Evolutionary conservation across 2,113 vertebrate species (phyloP).

Genomic region (Balaeniceps rex): DNA sequence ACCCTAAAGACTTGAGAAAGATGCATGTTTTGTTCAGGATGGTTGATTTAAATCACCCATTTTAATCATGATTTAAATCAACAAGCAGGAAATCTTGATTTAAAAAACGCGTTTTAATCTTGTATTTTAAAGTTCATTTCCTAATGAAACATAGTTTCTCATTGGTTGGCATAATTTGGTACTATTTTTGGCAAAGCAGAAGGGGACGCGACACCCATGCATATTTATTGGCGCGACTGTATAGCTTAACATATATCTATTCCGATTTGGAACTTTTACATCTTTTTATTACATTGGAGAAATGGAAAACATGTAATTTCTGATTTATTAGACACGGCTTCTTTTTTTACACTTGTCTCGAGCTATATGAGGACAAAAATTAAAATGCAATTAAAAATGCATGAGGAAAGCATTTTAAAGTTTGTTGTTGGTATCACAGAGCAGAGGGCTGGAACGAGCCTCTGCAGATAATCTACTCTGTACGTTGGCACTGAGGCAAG

Average conservation of each 20-base stretch:
- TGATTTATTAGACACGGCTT: not conserved
- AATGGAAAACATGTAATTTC: not conserved
- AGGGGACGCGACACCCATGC: conserved; percentile 43
- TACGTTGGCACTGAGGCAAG: not conserved
- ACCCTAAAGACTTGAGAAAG: not conserved
- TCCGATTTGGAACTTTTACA: not conserved
- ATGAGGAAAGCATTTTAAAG: conserved; percentile 11
- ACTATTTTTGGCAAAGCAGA: conserved; percentile 58
- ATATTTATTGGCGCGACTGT: conserved; percentile 34
- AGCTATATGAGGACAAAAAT: not conserved
- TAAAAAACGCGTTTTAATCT: conserved; percentile 48
- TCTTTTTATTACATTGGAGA: not conserved
- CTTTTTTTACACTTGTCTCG: not conserved
- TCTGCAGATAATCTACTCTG: not conserved
- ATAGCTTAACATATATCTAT: not conserved
- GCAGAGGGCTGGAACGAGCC: not conserved
- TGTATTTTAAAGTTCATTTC: conserved; percentile 64
- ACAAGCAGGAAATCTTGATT: conserved; percentile 66
- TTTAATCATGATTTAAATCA: conserved; percentile 66
- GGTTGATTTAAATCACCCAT: conserved; percentile 45
- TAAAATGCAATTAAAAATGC: conserved; percentile 51
- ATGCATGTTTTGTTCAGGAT: not conserved
- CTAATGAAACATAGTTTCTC: conserved; percentile 53
- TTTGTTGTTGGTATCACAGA: not conserved
- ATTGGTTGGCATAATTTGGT: conserved; percentile 65